A percentile compares a stretch with the other conserved stretches of the same genome.
Conservation (phyloP, 1,140 invertebrate genomes). For the Ylistrum balloti region DNA sequence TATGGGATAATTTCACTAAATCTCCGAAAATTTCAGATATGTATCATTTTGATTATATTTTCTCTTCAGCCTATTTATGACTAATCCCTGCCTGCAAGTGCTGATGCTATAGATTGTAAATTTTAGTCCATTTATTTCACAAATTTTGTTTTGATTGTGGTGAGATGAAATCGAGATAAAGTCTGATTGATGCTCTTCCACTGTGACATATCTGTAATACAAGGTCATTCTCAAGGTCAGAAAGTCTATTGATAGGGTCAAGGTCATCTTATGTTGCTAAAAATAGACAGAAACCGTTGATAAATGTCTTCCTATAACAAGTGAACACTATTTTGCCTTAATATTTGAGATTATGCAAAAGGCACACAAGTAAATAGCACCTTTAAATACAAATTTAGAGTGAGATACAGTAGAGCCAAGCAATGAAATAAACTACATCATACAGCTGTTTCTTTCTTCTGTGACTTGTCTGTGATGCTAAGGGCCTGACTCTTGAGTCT, state of each 20-base stretch:
- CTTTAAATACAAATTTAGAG: too few relatives aligned
- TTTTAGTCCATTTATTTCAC: background rate
- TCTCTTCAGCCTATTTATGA: background rate
- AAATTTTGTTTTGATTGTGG: background rate
- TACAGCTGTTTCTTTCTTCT: too few relatives aligned
- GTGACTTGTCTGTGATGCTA: too few relatives aligned
- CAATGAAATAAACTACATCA: too few relatives aligned
- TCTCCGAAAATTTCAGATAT: background rate
- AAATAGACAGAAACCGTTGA: too few relatives aligned
- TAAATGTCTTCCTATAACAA: too few relatives aligned
- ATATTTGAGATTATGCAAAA: too few relatives aligned
- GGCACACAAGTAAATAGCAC: too few relatives aligned
- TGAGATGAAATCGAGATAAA: conserved; percentile 23
- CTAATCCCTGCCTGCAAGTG: conserved; percentile 12
- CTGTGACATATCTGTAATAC: background rate
- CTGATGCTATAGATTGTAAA: background rate
- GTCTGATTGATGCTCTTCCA: background rate
- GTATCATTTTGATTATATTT: background rate
- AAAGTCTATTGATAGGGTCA: background rate
- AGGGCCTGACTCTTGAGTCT: too few relatives aligned
- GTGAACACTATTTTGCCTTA: background rate
- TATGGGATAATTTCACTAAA: background rate
- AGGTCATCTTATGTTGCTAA: background rate
- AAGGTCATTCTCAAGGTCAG: background rate
- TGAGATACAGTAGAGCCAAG: too few relatives aligned